Base-by-base conservation (phyloP, 1,140 invertebrate species). In the Bombus vancouverensis region DNA sequence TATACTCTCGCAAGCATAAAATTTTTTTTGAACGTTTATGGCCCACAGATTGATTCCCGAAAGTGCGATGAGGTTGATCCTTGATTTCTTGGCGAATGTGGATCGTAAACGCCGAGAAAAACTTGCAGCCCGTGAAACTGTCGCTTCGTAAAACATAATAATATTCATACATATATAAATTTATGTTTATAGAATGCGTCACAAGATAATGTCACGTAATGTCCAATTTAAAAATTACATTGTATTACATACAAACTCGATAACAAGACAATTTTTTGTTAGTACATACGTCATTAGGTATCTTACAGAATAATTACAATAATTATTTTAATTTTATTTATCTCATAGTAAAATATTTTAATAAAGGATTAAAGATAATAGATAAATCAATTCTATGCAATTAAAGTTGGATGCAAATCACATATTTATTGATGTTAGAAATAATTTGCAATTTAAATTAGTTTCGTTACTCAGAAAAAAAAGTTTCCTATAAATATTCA, bases 31-130 rank as follows among this genome's bases (percentile, higher is more conserved):
- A 4, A 34, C 47, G 8, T 62, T 32, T 65, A 37, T 32, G 57
- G 1, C 65, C 22, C 82, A 42, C 47, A 87, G 93, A 74, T 59
- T 93, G 18, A 32, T 93, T 32, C 93, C 93, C 0, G 89, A 88
- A 6, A 88, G 18, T 6, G 92, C 84, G 12, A 91, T 88, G 91
- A 74, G 81, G 2, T 34, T 90, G 12, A 92, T 93, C 62, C 72
- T 93, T n/a, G 92, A 93, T 42, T 93, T 93, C n/a, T 72, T 93
- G 15, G 70, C 87, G 0, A 39, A 92, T 57, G 59, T 84, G 15
- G 84, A 87, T 59, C 62, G 66, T 65, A 90, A 90, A 82, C 74
- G 37, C 0, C 74, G 10, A 18, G 74, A 87, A 79, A 66, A 72
- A 18, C 34, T 72, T 15, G 28, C 72, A 72, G 59, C 47, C 15